A percentile compares a stretch with the other conserved stretches of the same genome.
Conservation (phyloP, 1,140 invertebrate species). For the Anthonomus grandis region DNA sequence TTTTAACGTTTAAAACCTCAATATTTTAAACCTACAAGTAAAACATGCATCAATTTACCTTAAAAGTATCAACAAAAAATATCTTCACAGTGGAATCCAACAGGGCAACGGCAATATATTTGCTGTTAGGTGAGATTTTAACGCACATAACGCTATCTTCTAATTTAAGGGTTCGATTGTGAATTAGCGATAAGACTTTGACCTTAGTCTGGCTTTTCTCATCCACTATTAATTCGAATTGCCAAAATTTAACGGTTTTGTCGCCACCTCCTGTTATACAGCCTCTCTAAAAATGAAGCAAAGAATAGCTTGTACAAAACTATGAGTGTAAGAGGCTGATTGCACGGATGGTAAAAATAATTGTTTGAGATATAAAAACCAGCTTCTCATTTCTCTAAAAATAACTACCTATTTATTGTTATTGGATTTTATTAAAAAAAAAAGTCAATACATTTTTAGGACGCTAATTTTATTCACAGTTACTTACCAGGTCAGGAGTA, state of each 20-base stretch:
- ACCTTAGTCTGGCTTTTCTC: conserved; percentile 57
- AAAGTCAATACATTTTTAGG: no score
- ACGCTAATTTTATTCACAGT: no score
- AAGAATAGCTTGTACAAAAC: background rate
- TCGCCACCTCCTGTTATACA: conserved; percentile 85
- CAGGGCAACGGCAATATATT: conserved; percentile 85
- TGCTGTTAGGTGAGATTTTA: conserved; percentile 78
- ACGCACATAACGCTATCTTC: conserved; percentile 84
- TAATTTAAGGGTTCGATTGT: conserved; percentile 78
- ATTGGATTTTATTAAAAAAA: no score
- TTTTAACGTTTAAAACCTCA: no score
- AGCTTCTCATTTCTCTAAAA: no score
- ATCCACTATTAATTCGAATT: conserved; percentile 80
- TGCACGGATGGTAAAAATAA: no score
- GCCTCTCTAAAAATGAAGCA: conserved; percentile 58
- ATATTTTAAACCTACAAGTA: no score
- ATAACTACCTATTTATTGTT: no score
- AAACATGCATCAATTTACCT: conserved; percentile 59
- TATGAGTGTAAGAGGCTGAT: no score
- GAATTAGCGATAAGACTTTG: conserved; percentile 73
- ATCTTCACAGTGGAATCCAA: conserved; percentile 94
- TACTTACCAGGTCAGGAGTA: conserved; percentile 67
- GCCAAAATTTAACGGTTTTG: conserved; percentile 91
- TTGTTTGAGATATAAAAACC: no score
- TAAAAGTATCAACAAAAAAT: conserved; percentile 91